Evolutionary conservation across 2,113 vertebrate species (phyloP).

Genomic region (Lates calcarifer): DNA sequence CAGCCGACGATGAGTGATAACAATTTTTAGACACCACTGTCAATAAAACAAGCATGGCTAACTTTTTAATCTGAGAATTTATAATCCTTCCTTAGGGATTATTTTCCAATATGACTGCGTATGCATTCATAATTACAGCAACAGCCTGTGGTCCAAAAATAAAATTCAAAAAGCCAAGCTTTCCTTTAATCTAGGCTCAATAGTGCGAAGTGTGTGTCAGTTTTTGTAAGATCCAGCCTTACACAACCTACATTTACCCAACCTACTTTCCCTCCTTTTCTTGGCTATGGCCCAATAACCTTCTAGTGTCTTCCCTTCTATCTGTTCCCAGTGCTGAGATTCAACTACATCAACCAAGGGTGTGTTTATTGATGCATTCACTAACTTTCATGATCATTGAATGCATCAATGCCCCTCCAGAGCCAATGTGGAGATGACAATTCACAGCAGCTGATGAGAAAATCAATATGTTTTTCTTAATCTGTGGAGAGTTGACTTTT

Average conservation of each 20-base stretch:
- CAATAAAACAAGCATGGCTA: not conserved
- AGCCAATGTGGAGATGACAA: not conserved
- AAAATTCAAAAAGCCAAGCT: constrained; percentile 9
- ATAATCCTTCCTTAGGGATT: not conserved
- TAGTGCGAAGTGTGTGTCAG: not conserved
- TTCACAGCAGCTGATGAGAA: not conserved
- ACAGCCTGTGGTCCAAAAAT: constrained; percentile 5
- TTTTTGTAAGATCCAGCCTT: constrained; percentile 30
- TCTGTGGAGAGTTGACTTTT: not conserved
- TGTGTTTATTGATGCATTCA: not conserved
- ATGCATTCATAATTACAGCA: constrained; percentile 1
- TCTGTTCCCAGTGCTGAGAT: not conserved
- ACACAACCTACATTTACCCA: constrained; percentile 48
- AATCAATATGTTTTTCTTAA: not conserved
- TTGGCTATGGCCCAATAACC: constrained; percentile 52
- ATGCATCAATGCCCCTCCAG: not conserved
- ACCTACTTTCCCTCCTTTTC: constrained; percentile 54
- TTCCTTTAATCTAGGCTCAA: not conserved
- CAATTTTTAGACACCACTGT: not conserved
- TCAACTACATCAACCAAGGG: not conserved
- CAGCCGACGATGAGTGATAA: not conserved
- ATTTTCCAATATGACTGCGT: constrained; percentile 3
- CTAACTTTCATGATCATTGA: not conserved
- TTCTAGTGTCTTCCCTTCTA: constrained; percentile 19
- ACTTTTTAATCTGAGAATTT: constrained; percentile 8